phyloP scores from a whole-genome alignment of 2,113 vertebrate genomes.

The Poecilia latipinna region DNA sequence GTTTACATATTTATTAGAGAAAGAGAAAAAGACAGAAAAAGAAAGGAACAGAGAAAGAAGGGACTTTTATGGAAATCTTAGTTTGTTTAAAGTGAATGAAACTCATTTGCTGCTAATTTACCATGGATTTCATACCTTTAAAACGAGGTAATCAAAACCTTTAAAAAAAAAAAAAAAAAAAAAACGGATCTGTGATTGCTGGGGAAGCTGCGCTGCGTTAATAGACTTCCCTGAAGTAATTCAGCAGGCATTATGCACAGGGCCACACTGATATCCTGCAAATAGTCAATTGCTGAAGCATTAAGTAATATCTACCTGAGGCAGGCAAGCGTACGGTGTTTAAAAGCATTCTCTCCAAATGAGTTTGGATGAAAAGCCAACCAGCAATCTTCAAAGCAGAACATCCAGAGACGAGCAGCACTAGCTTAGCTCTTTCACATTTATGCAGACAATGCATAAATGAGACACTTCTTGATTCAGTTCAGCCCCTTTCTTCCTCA shows the following conservation, averaged over 20 bases:
- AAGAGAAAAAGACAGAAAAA: background rate
- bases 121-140: background rate
- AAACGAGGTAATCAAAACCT: background rate
- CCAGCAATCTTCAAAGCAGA: conserved; percentile 16
- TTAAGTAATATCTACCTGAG: conserved; percentile 47
- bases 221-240: conserved; percentile 56
- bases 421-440: conserved; percentile 26
- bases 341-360: conserved; percentile 66
- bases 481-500: no score
- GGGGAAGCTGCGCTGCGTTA: conserved; percentile 44
- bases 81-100: background rate
- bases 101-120: background rate
- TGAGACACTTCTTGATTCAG: no score
- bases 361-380: conserved; percentile 39
- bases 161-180: background rate
- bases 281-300: conserved; percentile 55
- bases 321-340: conserved; percentile 39
- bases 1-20: background rate
- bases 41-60: background rate
- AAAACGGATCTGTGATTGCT: background rate
- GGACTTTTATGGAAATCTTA: background rate
- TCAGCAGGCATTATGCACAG: conserved; percentile 60
- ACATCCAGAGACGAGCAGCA: background rate
- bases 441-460: background rate
- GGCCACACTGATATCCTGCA: conserved; percentile 48